These are phyloP conservation scores for Watsonalla cultraria DNA, from an alignment of 2,888 invertebrate genomes.

Conservation along the genomic window DNA sequence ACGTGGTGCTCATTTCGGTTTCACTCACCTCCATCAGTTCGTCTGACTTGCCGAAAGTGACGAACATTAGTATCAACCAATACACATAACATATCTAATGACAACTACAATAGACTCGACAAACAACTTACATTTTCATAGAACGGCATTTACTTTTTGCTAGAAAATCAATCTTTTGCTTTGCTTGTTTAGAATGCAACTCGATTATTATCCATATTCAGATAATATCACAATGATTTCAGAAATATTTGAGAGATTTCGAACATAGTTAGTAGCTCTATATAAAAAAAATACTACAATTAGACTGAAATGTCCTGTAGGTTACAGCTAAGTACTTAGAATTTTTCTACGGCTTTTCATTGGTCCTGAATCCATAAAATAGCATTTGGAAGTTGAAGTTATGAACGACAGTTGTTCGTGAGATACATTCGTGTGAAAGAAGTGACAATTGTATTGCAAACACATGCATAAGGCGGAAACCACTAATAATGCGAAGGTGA, in stretches of 20 bases:
- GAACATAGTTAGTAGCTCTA: too few species aligned
- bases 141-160: constrained; percentile 15
- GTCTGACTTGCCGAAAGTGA: constrained; percentile 47
- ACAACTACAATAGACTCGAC: constrained; percentile 20
- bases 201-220: too few species aligned
- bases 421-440: too few species aligned
- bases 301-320: too few species aligned
- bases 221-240: too few species aligned
- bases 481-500: neutral
- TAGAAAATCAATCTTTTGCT: constrained; percentile 30
- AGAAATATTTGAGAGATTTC: too few species aligned
- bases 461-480: neutral
- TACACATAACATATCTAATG: constrained; percentile 7
- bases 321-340: too few species aligned
- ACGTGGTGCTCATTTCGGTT: constrained; percentile 69
- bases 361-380: too few species aligned
- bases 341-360: too few species aligned
- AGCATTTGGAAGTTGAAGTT: too few species aligned
- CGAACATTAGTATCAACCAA: constrained; percentile 3
- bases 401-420: too few species aligned
- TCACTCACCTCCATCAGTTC: constrained; percentile 57
- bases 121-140: constrained; percentile 33
- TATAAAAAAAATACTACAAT: too few species aligned
- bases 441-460: neutral
- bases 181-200: neutral